Conservation (phyloP, 2,797 vertebrate species). For the Podargus strigoides region DNA sequence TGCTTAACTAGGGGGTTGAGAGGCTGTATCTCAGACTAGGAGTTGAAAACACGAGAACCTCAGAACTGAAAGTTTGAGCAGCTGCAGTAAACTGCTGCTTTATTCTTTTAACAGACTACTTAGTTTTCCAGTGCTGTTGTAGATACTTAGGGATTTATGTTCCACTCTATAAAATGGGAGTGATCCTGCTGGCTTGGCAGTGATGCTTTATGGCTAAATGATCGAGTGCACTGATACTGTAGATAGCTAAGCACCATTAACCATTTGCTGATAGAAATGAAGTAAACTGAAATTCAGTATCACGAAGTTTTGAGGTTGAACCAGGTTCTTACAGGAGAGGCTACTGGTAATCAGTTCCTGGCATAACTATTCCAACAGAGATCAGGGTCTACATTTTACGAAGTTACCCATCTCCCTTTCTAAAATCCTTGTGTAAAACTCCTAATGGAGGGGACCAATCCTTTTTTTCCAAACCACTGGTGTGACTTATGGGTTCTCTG, state of each 20-base stretch:
- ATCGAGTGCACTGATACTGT: slow-evolving; percentile 28
- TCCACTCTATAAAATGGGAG: slow-evolving; percentile 8
- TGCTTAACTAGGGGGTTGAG: neutral
- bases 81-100: neutral
- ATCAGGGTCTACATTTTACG: neutral
- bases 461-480: neutral
- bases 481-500: neutral
- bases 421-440: neutral
- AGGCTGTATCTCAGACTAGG: neutral
- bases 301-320: neutral
- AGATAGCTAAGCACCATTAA: slow-evolving; percentile 1
- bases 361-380: neutral
- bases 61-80: neutral
- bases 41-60: neutral
- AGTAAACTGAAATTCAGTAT: neutral
- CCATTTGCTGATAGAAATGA: neutral
- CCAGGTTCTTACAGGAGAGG: neutral
- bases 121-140: slow-evolving; percentile 4
- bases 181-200: slow-evolving; percentile 32
- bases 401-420: neutral
- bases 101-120: slow-evolving; percentile 13
- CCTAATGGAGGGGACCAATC: neutral
- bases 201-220: slow-evolving; percentile 25
- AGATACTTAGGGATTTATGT: slow-evolving; percentile 30
- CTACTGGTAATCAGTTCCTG: neutral